Evolutionary conservation across 2,888 invertebrate species (phyloP).

Genomic region (Cryptus viduatorius): DNA sequence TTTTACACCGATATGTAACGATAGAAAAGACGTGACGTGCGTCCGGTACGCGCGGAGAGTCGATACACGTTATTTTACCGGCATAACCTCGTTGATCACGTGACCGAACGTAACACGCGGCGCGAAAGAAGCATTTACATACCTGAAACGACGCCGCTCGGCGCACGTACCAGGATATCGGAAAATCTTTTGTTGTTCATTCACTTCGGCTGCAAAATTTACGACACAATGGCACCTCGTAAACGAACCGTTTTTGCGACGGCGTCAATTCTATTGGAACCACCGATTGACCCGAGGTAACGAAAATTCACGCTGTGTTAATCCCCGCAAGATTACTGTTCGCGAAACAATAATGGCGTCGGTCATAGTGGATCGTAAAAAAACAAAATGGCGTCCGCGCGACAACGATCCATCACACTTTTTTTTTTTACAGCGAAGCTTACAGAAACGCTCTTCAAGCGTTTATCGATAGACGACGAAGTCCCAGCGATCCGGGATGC

Average conservation of each 20-base stretch:
- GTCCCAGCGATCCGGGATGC: constrained; percentile 61
- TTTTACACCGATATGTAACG: constrained; percentile 3
- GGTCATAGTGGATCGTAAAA: neutral
- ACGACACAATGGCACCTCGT: constrained; percentile 50
- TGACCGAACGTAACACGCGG: constrained; percentile 11
- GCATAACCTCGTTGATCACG: constrained; percentile 54
- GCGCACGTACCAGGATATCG: neutral
- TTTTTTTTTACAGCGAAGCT: constrained; percentile 74
- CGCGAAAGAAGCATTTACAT: neutral
- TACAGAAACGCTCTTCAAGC: constrained; percentile 79
- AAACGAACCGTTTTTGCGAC: constrained; percentile 55
- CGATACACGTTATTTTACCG: constrained; percentile 14
- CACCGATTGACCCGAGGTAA: constrained; percentile 51
- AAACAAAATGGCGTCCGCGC: neutral
- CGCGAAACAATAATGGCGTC: neutral
- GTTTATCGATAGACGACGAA: constrained; percentile 78
- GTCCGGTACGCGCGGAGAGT: neutral
- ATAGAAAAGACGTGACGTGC: neutral
- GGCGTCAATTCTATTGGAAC: constrained; percentile 39
- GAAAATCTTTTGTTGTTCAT: neutral
- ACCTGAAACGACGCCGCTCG: neutral
- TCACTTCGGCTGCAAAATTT: neutral
- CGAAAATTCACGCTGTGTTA: neutral
- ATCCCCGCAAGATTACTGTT: neutral
- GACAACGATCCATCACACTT: constrained; percentile 49